These are phyloP conservation scores for Cephalopachus bancanus DNA, from an alignment of 2,797 vertebrate species.

Conservation along the genomic window DNA sequence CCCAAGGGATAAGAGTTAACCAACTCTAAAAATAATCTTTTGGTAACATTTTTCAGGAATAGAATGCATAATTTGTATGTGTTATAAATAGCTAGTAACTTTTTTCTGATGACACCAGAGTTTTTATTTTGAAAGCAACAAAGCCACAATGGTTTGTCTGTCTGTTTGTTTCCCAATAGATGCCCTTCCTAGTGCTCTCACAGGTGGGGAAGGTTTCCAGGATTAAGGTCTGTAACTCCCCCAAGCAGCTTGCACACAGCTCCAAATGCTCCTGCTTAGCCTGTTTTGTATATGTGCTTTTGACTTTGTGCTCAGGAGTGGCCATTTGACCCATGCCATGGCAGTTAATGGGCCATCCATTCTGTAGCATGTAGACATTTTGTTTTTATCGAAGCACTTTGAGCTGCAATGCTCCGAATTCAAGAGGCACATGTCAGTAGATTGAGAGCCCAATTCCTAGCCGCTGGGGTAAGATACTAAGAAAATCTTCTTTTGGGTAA, in stretches of 20 bases:
- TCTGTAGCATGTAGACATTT: neutral
- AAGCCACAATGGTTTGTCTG: slow-evolving; percentile 81
- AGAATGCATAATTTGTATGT: slow-evolving; percentile 50
- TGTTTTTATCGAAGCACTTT: neutral
- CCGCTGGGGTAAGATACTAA: neutral
- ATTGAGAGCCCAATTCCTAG: accelerated
- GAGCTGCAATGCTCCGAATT: neutral
- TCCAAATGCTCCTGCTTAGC: slow-evolving; percentile 83
- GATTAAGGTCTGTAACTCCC: slow-evolving; percentile 93
- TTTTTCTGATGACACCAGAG: slow-evolving; percentile 72
- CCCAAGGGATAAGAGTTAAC: neutral
- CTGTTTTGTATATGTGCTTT: slow-evolving; percentile 82
- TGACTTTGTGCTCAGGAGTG: slow-evolving; percentile 79
- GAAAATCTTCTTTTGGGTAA: neutral
- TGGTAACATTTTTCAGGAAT: neutral
- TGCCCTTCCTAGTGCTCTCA: slow-evolving; percentile 90
- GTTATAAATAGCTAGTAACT: slow-evolving; percentile 74
- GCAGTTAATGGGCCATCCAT: neutral
- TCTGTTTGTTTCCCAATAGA: slow-evolving; percentile 89
- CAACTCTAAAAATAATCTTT: neutral
- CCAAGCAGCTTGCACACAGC: slow-evolving; percentile 82
- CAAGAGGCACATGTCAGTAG: neutral
- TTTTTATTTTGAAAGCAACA: slow-evolving; percentile 77
- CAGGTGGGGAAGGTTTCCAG: slow-evolving; percentile 93
- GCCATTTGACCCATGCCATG: neutral